Percentiles rank a stretch among this genome's conserved stretches.
phyloP scores from a whole-genome alignment of 2,113 vertebrate genomes.

The Bagarius yarrelli region DNA sequence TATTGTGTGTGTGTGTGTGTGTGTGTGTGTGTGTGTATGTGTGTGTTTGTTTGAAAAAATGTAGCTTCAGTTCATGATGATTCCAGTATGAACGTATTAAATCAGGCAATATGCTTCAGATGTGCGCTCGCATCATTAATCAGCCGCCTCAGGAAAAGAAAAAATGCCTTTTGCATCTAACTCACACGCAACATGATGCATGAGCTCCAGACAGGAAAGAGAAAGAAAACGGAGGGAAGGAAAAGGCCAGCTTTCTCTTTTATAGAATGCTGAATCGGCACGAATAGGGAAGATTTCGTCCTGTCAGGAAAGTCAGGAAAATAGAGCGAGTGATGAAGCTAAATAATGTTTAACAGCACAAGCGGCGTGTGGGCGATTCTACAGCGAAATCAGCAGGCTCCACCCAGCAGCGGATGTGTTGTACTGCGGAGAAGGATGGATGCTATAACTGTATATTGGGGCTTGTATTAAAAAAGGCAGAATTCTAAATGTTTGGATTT shows the following conservation, averaged over 20 bases:
- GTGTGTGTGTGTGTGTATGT: neutral
- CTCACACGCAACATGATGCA: neutral
- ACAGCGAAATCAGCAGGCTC: slow-evolving; percentile 26
- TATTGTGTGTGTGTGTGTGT: slow-evolving; percentile 6
- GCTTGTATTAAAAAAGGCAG: neutral
- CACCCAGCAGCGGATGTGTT: slow-evolving; percentile 6
- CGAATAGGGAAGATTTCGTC: neutral
- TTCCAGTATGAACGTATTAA: slow-evolving; percentile 38
- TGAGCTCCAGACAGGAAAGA: slow-evolving; percentile 2
- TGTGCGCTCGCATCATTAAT: slow-evolving; percentile 46
- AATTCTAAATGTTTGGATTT: neutral
- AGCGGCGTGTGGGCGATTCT: slow-evolving; percentile 3
- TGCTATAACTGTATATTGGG: neutral
- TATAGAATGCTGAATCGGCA: slow-evolving; percentile 26
- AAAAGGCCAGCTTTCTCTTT: slow-evolving; percentile 21
- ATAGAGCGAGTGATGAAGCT: slow-evolving; percentile 10
- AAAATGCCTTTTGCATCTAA: slow-evolving; percentile 3
- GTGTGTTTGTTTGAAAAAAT: no score
- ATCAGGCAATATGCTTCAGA: slow-evolving; percentile 54
- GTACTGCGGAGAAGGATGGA: slow-evolving; percentile 16
- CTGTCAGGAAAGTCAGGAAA: neutral
- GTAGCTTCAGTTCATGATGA: slow-evolving; percentile 36
- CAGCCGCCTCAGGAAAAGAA: slow-evolving; percentile 5
- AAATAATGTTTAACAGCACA: neutral
- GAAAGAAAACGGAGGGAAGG: slow-evolving; percentile 1